Evolutionary conservation across 2,888 invertebrate species (phyloP).

Genomic region (Venusia cambrica): DNA sequence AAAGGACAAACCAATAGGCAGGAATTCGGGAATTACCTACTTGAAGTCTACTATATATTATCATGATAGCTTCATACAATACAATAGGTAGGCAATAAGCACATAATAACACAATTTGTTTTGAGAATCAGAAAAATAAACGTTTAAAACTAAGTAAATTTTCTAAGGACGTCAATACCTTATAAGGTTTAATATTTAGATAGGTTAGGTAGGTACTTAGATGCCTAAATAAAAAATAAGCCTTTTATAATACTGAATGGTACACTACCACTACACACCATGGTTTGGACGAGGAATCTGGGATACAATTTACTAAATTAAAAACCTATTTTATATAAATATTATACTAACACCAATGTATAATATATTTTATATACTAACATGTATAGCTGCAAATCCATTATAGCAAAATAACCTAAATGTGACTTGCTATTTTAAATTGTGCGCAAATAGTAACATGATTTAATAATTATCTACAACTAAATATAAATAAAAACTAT

Average conservation of each 20-base stretch:
- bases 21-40: background rate
- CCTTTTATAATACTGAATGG: too few relatives aligned
- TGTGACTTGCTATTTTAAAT: constrained; percentile 13
- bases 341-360: constrained; percentile 12
- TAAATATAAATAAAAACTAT: constrained; percentile 38
- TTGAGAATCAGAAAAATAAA: too few relatives aligned
- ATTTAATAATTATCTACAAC: constrained; percentile 24
- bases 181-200: too few relatives aligned
- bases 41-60: background rate
- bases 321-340: constrained; percentile 20
- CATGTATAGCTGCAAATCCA: constrained; percentile 23
- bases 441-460: constrained; percentile 30
- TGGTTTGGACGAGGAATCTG: constrained; percentile 19
- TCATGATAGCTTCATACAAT: background rate
- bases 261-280: too few relatives aligned
- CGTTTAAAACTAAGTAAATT: too few relatives aligned
- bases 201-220: too few relatives aligned
- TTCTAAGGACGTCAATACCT: too few relatives aligned
- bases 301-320: constrained; percentile 8
- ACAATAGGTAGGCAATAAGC: too few relatives aligned
- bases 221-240: too few relatives aligned
- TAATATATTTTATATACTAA: constrained; percentile 7
- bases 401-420: constrained; percentile 12
- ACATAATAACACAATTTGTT: too few relatives aligned
- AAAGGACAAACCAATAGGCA: background rate